phyloP scores from a whole-genome alignment of 1,140 invertebrate genomes.

The Drosophila yakuba region DNA sequence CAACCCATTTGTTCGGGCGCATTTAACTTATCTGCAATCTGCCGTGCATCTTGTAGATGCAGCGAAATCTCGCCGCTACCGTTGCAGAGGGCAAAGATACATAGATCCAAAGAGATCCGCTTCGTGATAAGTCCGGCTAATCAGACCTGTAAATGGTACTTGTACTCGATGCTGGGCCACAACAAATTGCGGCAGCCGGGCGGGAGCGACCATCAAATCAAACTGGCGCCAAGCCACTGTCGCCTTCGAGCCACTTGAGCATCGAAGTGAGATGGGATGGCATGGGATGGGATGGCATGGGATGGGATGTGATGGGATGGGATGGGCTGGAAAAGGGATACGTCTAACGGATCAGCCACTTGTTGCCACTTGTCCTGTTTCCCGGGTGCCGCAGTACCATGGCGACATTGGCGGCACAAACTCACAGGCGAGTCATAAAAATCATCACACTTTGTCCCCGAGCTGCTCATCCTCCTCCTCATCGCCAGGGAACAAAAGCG shows the following conservation, averaged over 20 bases:
- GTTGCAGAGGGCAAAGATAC: conserved; percentile 11
- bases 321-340: conserved; percentile 5
- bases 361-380: conserved; percentile 69
- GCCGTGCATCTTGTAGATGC: conserved; percentile 29
- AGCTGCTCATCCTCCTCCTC: conserved; percentile 43
- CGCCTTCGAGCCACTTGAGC: conserved; percentile 67
- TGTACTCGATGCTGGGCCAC: conserved; percentile 60
- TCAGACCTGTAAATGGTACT: conserved; percentile 78
- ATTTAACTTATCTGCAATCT: conserved; percentile 58
- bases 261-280: conserved; percentile 18
- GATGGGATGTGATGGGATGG: neutral
- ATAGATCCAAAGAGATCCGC: conserved; percentile 60
- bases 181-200: conserved; percentile 64
- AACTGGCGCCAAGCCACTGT: conserved; percentile 72
- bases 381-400: conserved; percentile 17
- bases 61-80: conserved; percentile 45
- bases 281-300: neutral
- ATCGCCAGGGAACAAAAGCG: conserved; percentile 56
- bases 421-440: conserved; percentile 78
- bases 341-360: conserved; percentile 57
- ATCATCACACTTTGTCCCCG: conserved; percentile 77
- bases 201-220: conserved; percentile 37
- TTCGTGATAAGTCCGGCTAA: conserved; percentile 62
- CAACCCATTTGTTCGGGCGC: conserved; percentile 54
- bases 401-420: conserved; percentile 68